phyloP scores from a whole-genome alignment of 2,113 vertebrate genomes.

The Gila orcuttii region DNA sequence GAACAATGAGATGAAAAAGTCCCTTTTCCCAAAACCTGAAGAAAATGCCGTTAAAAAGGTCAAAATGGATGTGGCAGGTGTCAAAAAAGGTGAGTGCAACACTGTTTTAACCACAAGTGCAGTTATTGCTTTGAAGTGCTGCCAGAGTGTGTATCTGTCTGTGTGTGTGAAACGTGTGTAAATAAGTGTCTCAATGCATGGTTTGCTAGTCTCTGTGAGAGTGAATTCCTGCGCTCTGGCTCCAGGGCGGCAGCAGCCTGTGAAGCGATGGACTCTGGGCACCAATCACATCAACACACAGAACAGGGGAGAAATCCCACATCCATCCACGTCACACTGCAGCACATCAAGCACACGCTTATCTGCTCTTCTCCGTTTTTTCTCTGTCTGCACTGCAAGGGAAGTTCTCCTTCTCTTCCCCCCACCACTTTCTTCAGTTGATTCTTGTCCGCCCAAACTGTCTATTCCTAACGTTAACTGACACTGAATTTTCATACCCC shows the following conservation, averaged over 20 bases:
- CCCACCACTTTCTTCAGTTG: constrained; percentile 13
- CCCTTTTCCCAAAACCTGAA: background rate
- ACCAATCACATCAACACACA: constrained; percentile 53
- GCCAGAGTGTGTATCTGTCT: background rate
- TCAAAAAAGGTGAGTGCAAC: constrained; percentile 22
- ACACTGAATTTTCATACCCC: background rate
- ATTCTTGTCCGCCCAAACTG: background rate
- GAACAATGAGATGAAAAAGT: background rate
- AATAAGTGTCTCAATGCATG: constrained; percentile 16
- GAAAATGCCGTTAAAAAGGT: background rate
- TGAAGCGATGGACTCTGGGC: constrained; percentile 42
- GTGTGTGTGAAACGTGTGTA: constrained; percentile 5
- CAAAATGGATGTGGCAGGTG: constrained; percentile 10
- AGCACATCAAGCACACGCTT: constrained; percentile 31
- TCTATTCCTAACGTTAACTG: constrained; percentile 29
- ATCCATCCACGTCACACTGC: constrained; percentile 47
- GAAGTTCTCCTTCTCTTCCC: background rate
- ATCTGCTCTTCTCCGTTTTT: constrained; percentile 7
- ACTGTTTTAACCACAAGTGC: constrained; percentile 23
- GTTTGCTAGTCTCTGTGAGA: constrained; percentile 29
- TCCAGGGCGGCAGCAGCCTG: constrained; percentile 32
- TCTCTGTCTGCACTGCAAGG: constrained; percentile 17
- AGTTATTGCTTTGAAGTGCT: constrained; percentile 23
- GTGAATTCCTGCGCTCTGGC: constrained; percentile 35
- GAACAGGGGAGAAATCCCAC: constrained; percentile 46